phyloP scores from a whole-genome alignment of 2,797 vertebrate genomes.

The Mergus octosetaceus region DNA sequence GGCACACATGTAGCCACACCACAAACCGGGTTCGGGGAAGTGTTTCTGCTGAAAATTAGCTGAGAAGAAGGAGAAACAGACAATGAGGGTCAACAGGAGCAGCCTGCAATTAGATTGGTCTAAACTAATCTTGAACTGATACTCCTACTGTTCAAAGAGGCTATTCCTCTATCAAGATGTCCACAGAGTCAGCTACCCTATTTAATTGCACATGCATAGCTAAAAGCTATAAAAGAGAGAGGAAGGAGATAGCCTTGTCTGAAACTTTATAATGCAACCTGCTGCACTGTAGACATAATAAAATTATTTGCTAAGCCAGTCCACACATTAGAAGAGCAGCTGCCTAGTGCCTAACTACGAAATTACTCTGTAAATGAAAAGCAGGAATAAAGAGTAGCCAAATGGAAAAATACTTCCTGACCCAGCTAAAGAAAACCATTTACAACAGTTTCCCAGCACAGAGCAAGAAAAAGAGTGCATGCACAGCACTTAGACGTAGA shows the following conservation, averaged over 20 bases:
- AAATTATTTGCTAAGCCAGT: constrained; percentile 64
- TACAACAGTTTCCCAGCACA: constrained; percentile 19
- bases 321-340: constrained; percentile 69
- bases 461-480: neutral
- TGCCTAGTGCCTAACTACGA: constrained; percentile 58
- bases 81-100: neutral
- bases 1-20: neutral
- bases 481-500: neutral
- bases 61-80: neutral
- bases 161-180: constrained; percentile 11
- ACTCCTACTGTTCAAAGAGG: neutral
- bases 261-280: constrained; percentile 69
- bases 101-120: neutral
- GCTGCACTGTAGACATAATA: constrained; percentile 61
- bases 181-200: neutral
- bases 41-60: constrained; percentile 1
- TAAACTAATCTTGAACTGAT: constrained; percentile 28
- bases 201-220: constrained; percentile 28
- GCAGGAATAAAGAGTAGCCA: constrained; percentile 67
- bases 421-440: constrained; percentile 54
- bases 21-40: neutral
- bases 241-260: constrained; percentile 30
- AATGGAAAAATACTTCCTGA: constrained; percentile 67
- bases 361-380: constrained; percentile 66
- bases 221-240: constrained; percentile 39